phyloP scores from a whole-genome alignment of 2,113 vertebrate species.

The Corythoichthys haematopterus region DNA sequence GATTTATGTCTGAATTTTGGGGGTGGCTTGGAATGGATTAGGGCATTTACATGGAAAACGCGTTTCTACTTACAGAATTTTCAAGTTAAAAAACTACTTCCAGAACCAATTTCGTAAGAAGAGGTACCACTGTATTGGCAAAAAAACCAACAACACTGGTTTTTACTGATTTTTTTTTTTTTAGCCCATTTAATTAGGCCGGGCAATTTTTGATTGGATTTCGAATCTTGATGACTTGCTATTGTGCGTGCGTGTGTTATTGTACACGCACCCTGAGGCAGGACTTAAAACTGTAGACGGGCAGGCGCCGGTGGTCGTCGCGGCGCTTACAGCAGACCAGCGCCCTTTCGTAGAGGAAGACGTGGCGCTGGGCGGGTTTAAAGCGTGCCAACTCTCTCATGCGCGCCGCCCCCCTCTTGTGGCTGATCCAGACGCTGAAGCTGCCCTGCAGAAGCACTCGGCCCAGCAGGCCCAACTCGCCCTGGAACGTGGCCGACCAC shows the following conservation, averaged over 20 bases:
- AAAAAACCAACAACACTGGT: too few species aligned
- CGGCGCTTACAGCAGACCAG: constrained; percentile 93
- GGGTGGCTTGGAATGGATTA: too few species aligned
- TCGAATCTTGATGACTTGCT: not conserved
- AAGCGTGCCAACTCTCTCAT: constrained; percentile 97
- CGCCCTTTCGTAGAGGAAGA: constrained; percentile 91
- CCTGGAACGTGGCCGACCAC: constrained; percentile 61
- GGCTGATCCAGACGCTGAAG: constrained; percentile 92
- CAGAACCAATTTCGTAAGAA: too few species aligned
- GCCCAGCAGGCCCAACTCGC: constrained; percentile 87
- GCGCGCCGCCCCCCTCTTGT: constrained; percentile 85
- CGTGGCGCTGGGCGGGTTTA: constrained; percentile 95
- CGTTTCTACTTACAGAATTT: too few species aligned
- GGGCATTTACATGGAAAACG: too few species aligned
- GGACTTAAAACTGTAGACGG: constrained; percentile 94
- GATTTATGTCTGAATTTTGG: too few species aligned
- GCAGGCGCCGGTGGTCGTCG: constrained; percentile 81
- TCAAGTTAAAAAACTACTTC: too few species aligned
- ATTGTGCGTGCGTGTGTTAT: not conserved
- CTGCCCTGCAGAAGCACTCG: constrained; percentile 87
- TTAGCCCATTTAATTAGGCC: too few species aligned
- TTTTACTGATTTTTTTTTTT: too few species aligned
- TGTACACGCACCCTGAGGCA: constrained; percentile 82
- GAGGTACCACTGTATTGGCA: too few species aligned
- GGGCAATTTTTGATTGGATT: too few species aligned